Evolutionary conservation across 2,797 vertebrate species (phyloP).

Genomic region (Myiothlypis coronata): DNA sequence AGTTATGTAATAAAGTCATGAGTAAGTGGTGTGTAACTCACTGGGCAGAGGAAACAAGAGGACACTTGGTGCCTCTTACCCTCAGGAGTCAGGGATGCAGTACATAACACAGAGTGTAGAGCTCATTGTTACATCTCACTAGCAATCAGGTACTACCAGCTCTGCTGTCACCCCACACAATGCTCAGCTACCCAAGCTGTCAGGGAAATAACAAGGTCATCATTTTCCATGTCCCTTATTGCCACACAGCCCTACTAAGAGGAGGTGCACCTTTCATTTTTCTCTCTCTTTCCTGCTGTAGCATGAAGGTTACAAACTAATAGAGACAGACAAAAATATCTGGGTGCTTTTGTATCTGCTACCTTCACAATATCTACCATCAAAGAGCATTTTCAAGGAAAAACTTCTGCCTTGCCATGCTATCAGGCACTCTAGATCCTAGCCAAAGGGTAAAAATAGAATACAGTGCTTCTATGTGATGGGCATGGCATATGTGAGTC

Average conservation of each 20-base stretch:
- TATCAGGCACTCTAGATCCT: not conserved
- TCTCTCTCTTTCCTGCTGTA: not conserved
- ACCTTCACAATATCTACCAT: not conserved
- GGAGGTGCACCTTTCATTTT: not conserved
- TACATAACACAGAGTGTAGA: not conserved
- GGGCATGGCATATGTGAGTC: fast-evolving
- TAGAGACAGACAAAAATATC: not conserved
- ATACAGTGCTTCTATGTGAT: not conserved
- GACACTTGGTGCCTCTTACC: not conserved
- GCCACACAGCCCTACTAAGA: not conserved
- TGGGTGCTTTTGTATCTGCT: not conserved
- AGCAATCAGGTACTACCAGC: not conserved
- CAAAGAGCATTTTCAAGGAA: not conserved
- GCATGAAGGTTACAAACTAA: not conserved
- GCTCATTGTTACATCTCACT: not conserved
- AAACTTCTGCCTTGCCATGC: not conserved
- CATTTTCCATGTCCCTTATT: not conserved
- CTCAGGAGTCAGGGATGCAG: not conserved
- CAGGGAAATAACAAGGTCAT: not conserved
- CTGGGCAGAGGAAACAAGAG: not conserved
- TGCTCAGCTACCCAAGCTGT: not conserved
- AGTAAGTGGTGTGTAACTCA: not conserved
- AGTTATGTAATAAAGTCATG: not conserved
- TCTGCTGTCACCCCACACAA: not conserved
- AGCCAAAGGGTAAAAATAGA: not conserved